Percentiles rank a stretch among this genome's conserved stretches.
phyloP scores from a whole-genome alignment of 2,113 vertebrate genomes.

The Girardinichthys multiradiatus region DNA sequence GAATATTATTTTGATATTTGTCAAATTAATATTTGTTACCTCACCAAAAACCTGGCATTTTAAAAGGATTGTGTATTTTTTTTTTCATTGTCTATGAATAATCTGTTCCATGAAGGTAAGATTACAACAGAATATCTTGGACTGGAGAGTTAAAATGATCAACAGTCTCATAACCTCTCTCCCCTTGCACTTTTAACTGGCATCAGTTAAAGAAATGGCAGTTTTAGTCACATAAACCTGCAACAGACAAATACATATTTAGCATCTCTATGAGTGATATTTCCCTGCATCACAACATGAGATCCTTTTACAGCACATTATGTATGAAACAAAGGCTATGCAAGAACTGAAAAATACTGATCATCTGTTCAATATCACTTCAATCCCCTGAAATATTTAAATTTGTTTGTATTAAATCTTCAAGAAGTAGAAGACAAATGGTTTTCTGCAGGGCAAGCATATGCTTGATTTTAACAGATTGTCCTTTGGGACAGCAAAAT shows the following conservation, averaged over 20 bases:
- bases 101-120: neutral
- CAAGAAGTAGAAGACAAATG: neutral
- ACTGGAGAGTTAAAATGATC: too few relatives aligned
- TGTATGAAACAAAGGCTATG: too few relatives aligned
- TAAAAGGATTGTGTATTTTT: too few relatives aligned
- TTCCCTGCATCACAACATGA: slow-evolving; percentile 1
- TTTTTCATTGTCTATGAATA: neutral
- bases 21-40: neutral
- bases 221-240: too few relatives aligned
- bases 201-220: neutral
- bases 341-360: too few relatives aligned
- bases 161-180: slow-evolving; percentile 16
- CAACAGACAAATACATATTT: slow-evolving; percentile 2
- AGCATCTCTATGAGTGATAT: slow-evolving; percentile 11
- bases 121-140: slow-evolving; percentile 8
- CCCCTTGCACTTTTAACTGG: slow-evolving; percentile 3
- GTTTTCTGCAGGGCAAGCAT: neutral
- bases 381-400: neutral
- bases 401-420: neutral
- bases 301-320: neutral
- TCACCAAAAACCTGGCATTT: neutral
- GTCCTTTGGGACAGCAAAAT: slow-evolving; percentile 6
- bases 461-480: neutral
- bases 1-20: neutral
- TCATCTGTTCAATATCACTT: neutral